Percentiles rank a stretch among this genome's conserved stretches.
phyloP scores from a whole-genome alignment of 2,888 invertebrate species.

The Dione juno region DNA sequence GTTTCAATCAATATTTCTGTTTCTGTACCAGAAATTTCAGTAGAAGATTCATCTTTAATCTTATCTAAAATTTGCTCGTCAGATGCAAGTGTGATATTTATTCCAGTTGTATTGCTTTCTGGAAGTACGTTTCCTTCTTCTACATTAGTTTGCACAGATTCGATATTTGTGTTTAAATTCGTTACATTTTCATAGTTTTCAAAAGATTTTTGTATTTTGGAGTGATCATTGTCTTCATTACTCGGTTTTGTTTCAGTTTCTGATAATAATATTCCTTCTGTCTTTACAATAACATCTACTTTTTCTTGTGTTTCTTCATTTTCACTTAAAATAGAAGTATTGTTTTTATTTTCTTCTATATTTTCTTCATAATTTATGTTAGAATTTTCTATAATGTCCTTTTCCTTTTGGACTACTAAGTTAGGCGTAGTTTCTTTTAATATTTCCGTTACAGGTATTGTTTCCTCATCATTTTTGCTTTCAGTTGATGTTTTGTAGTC shows the following conservation, averaged over 20 bases:
- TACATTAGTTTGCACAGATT: slow-evolving; percentile 1
- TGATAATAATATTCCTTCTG: slow-evolving; percentile 58
- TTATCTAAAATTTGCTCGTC: background rate
- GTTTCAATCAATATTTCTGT: slow-evolving; percentile 48
- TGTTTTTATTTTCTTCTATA: slow-evolving; percentile 1
- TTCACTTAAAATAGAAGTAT: background rate
- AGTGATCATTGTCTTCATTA: slow-evolving; percentile 25
- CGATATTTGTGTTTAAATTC: background rate
- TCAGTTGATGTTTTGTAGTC: slow-evolving; percentile 50
- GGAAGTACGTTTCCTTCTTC: slow-evolving; percentile 22
- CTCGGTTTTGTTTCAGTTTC: slow-evolving; percentile 50
- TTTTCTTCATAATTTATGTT: background rate
- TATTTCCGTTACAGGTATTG: slow-evolving; percentile 48
- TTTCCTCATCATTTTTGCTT: slow-evolving; percentile 52
- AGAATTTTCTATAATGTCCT: background rate
- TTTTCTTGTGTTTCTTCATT: slow-evolving; percentile 43
- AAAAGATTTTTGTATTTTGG: background rate
- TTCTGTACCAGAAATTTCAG: slow-evolving; percentile 32
- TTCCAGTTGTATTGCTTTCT: slow-evolving; percentile 12
- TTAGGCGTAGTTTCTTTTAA: slow-evolving; percentile 43
- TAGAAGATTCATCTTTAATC: slow-evolving; percentile 21
- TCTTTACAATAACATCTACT: slow-evolving; percentile 56
- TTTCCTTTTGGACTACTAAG: background rate
- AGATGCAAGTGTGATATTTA: background rate
- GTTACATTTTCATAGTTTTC: background rate